Base-by-base conservation (phyloP, 2,888 invertebrate genomes). In the Clusia tigrina region DNA sequence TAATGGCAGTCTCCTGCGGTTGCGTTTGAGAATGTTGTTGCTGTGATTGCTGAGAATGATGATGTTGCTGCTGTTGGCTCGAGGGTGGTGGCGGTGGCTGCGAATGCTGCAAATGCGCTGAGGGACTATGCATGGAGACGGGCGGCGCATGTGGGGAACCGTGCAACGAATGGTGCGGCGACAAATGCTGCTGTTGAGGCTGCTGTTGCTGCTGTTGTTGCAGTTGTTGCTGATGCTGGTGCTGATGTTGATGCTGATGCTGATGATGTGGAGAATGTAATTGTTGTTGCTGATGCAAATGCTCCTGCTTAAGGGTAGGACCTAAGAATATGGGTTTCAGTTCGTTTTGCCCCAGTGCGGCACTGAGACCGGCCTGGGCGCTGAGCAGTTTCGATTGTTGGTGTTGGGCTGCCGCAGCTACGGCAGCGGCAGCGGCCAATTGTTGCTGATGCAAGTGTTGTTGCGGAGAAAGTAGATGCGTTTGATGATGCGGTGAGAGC, bases 281-380 rank as follows among this genome's bases (percentile, higher is more conserved):
- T 57, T 77, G 77, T 68, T 79, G 77, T 25, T 72, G 67, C 22
- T 70, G 71, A 52, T 71, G 79, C 37, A 81, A 79, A 26, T 82
- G 78, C 53, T 79, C 75, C 22, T 80, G 71, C 61, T 81, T 81
- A 22, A 80, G 71, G 22, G 78, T 77, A 2, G 80, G 80, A 0
- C 77, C 78, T 68, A 80, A 53, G 56, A 80, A 81, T 80, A 81
- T 78, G 17, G 79, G 78, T 64, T 80, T 80, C 69, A 81, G 60
- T 20, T 80, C 79, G 2, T 65, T 67, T 5, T 67, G 68, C 0
- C 60, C 70, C 1, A 65, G 64, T 63, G 12, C 69, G 62, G 9
- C 69, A 53, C 57, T 58, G 22, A 54, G 57, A 55, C 69, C 76
- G 23, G 42, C 53, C 52, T 65, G 62, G 15, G 70, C 70, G 54